Evolutionary conservation across 2,113 vertebrate genomes (phyloP), one percentile per base, ranked within the genome.

Genomic region (Rhadina sibilatrix): DNA sequence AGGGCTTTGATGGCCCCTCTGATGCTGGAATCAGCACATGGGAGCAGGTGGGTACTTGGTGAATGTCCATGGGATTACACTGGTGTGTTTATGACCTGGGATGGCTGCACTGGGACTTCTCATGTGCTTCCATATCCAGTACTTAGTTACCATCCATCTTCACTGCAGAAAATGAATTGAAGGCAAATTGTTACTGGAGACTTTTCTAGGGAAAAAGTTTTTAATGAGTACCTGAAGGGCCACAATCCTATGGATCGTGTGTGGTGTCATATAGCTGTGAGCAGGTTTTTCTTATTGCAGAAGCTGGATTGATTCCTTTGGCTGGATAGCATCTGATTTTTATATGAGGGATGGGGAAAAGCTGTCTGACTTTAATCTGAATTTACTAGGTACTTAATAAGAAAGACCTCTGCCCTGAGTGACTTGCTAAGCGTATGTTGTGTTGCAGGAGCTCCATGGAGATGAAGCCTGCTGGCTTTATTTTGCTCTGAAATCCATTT

Each of bases 381-480:
- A 78, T 95, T 92, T 94, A 70, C 80, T 78, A n/a, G 92, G 90
- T 72, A 75, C 74, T 83, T 94, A 85, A 60, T 44, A 66, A 63
- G 59, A 44, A 64, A 63, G 85, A 66, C 78, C 60, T 90, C 63
- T 93, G 64, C 74, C 40, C 31, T n/a, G 40, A 57, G 83, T 60
- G 74, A 15, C 49, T 87, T 44, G n/a, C 69, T 79, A 65, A 93
- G 83, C 78, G 42, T 35, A 1, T 91, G 89, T 94, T 96, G 42
- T 93, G 93, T 94, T 95, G 95, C 91, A 54, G 91, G 59, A 87
- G 89, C 92, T 95, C 96, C 82, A 91, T 95, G 94, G 93, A 96
- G 94, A 94, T 96, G 92, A 85, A 96, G 70, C 82, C 82, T 85
- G 22, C 90, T 76, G 86, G 70, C 56, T 96, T 95, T 60, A 71